phyloP scores from a whole-genome alignment of 2,888 invertebrate species.

The Heliconius erato region DNA sequence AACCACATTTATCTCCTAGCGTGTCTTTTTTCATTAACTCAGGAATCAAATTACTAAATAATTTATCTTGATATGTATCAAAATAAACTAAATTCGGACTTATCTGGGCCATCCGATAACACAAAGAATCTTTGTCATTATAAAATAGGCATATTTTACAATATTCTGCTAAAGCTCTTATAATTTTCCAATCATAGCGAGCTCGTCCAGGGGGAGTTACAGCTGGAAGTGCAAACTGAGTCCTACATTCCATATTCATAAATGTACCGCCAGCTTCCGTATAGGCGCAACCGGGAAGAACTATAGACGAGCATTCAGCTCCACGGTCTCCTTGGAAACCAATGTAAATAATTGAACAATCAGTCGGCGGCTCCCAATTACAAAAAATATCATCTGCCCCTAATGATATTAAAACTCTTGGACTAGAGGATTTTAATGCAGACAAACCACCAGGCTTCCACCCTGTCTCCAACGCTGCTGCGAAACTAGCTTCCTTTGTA shows the following conservation, averaged over 20 bases:
- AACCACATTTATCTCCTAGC: constrained; percentile 4
- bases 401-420: constrained; percentile 93
- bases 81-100: constrained; percentile 71
- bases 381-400: constrained; percentile 96
- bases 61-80: constrained; percentile 66
- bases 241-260: constrained; percentile 98
- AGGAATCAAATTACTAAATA: constrained; percentile 60
- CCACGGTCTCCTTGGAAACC: constrained; percentile 98
- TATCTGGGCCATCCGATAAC: constrained; percentile 67
- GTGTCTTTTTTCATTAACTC: constrained; percentile 50
- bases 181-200: constrained; percentile 98
- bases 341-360: constrained; percentile 93
- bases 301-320: constrained; percentile 94
- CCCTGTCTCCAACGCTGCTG: constrained; percentile 97
- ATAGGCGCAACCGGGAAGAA: constrained; percentile 98
- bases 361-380: constrained; percentile 90
- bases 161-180: constrained; percentile 83
- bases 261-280: constrained; percentile 98
- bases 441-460: constrained; percentile 90
- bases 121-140: constrained; percentile 63
- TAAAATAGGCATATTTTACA: constrained; percentile 66
- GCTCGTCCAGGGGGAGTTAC: constrained; percentile 97
- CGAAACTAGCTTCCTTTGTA: constrained; percentile 96
- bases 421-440: constrained; percentile 86
- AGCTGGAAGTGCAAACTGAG: constrained; percentile 94